These are phyloP conservation scores for Drosophila mercatorum DNA, from an alignment of 2,888 invertebrate genomes.

Conservation along the genomic window DNA sequence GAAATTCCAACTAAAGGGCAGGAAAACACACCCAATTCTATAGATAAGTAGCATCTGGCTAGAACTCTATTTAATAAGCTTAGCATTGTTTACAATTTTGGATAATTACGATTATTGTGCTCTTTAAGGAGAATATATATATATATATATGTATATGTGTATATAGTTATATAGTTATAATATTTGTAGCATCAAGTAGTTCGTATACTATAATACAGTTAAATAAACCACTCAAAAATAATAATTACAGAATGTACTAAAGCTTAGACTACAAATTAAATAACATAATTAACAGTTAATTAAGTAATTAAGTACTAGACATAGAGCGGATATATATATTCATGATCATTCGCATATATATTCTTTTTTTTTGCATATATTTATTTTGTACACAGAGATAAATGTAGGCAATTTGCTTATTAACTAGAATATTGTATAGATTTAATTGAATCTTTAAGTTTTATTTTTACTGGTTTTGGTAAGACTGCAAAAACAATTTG, in stretches of 20 bases:
- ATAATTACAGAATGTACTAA: conserved; percentile 48
- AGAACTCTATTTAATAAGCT: conserved; percentile 65
- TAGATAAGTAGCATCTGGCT: conserved; percentile 58
- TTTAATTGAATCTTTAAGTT: conserved; percentile 9
- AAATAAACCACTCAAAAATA: conserved; percentile 28
- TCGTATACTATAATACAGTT: conserved; percentile 43
- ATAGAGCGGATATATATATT: conserved; percentile 1
- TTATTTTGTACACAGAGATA: conserved; percentile 30
- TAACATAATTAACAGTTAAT: conserved; percentile 68
- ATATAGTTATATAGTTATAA: conserved; percentile 4
- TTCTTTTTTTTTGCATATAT: conserved; percentile 25
- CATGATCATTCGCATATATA: neutral
- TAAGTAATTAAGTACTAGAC: conserved; percentile 27
- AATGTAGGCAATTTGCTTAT: conserved; percentile 10
- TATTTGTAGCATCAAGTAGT: conserved; percentile 43
- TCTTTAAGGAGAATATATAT: conserved; percentile 47
- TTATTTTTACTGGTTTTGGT: conserved; percentile 43
- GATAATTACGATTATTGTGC: conserved; percentile 60
- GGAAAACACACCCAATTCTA: conserved; percentile 25
- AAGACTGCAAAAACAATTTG: conserved; percentile 47
- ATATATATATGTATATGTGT: neutral
- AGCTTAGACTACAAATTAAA: conserved; percentile 64
- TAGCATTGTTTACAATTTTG: conserved; percentile 55
- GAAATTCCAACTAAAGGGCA: conserved; percentile 11
- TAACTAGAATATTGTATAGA: conserved; percentile 8